Evolutionary conservation across 2,797 vertebrate genomes (phyloP), one percentile per base, ranked within the genome.

Genomic region (Podarcis siculus): DNA sequence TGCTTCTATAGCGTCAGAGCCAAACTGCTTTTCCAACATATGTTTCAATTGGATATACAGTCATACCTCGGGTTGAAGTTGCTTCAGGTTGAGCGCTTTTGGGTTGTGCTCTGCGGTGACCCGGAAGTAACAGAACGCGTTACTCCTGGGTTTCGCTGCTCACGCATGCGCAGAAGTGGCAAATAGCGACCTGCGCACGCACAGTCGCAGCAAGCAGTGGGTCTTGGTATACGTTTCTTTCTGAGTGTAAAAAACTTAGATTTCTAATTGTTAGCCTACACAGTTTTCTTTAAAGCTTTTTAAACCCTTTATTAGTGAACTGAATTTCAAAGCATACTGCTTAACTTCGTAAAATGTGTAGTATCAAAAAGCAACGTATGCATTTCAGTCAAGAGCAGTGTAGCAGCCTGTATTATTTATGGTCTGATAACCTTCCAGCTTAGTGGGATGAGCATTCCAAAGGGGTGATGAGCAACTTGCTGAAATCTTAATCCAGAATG

Each of bases 391-490:
- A 35, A 66, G 3, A 35, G 66, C 21, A 55, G 45, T n/a, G 1
- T 66, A 55, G 27, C 15, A 55, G 82, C 67, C 35, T 73, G 19
- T 55, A 1, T 90, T 0, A 15, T 61, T 92, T 90, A 37, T 90
- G 69, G 64, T 17, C 49, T 0, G 9, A 0, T 61, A 72, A 21
- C 64, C 79, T 72, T 82, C 79, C 87, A 0, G 3, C 37, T 17
- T 86, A 0, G n/a, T 89, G 89, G 25, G 67, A 30, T 72, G 69
- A 66, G 49, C 82, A 86, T 94, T 94, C 89, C 87, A 91, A 69
- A 86, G 55, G n/a, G 82, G 39, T 92, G 93, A 93, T 87, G 86
- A 91, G 77, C 71, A 64, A 82, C 8, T 39, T 0, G 23, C 45
- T 86, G 35, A 42, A 73, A 77, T 78, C 91, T 77, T 93, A 78